These are phyloP conservation scores for Auanema sp. DNA, from an alignment of 2,888 invertebrate genomes.

Conservation along the genomic window DNA sequence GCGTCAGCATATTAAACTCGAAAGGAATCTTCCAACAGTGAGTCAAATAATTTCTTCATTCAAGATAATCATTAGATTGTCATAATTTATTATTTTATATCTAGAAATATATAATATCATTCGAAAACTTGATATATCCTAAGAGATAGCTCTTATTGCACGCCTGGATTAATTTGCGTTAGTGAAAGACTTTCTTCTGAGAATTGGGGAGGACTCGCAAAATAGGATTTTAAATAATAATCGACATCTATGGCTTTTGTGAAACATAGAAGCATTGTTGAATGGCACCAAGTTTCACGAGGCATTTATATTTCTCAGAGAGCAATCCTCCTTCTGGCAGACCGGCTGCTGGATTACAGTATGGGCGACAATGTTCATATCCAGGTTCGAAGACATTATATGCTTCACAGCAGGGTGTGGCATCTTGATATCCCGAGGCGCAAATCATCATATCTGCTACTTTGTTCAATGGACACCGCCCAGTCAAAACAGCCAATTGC, in stretches of 20 bases:
- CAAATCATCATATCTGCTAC: conserved; percentile 63
- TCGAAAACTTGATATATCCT: neutral
- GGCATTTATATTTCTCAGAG: conserved; percentile 62
- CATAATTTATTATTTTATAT: conserved; percentile 12
- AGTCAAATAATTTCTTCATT: conserved; percentile 21
- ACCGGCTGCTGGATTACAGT: conserved; percentile 62
- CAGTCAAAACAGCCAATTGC: conserved; percentile 62
- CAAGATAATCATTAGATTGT: neutral
- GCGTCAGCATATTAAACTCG: conserved; percentile 39
- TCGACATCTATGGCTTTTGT: conserved; percentile 51
- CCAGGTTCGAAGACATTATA: conserved; percentile 62
- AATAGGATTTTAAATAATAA: neutral
- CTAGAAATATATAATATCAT: neutral
- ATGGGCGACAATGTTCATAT: conserved; percentile 62
- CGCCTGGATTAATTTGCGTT: neutral
- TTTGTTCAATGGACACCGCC: conserved; percentile 60
- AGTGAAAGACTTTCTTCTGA: neutral
- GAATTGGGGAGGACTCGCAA: neutral
- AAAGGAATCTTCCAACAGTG: conserved; percentile 52
- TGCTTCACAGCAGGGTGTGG: conserved; percentile 59
- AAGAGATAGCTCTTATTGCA: conserved; percentile 4
- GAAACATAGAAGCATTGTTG: conserved; percentile 63
- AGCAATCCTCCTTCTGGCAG: conserved; percentile 61
- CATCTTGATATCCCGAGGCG: conserved; percentile 62
- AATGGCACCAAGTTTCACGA: conserved; percentile 57